A percentile compares a stretch with the other conserved stretches of the same genome.
Evolutionary conservation across 1,140 invertebrate species (phyloP).

Genomic region (Archegozetes longisetosus): DNA sequence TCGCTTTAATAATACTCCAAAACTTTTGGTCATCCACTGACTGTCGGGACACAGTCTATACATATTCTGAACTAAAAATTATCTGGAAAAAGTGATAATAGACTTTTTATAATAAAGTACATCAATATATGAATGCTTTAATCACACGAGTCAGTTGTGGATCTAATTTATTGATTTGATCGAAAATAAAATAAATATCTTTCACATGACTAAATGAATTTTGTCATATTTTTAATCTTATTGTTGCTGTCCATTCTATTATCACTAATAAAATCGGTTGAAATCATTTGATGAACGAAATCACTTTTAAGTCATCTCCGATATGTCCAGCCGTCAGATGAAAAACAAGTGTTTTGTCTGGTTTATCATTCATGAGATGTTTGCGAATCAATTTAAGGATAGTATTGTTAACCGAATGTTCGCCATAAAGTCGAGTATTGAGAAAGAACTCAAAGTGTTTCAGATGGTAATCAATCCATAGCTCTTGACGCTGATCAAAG

Average conservation of each 20-base stretch:
- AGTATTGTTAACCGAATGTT: conserved; percentile 28
- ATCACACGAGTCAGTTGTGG: conserved; percentile 62
- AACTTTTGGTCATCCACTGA: no score
- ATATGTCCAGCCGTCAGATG: conserved; percentile 56
- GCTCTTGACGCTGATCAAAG: conserved; percentile 4
- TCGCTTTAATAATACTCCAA: no score
- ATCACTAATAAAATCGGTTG: conserved; percentile 56
- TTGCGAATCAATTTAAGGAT: conserved; percentile 24
- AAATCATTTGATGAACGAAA: conserved; percentile 64
- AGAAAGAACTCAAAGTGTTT: conserved; percentile 5
- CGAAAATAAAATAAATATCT: conserved; percentile 80
- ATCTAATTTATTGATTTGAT: conserved; percentile 92
- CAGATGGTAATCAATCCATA: background rate
- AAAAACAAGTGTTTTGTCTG: conserved; percentile 32
- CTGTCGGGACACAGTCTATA: no score
- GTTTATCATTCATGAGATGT: conserved; percentile 26
- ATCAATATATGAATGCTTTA: conserved; percentile 50
- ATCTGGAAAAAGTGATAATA: conserved; percentile 69
- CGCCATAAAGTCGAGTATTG: conserved; percentile 26
- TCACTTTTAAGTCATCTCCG: conserved; percentile 40
- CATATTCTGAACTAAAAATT: no score
- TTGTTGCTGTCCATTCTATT: conserved; percentile 30
- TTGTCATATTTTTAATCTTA: conserved; percentile 38
- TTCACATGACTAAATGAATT: conserved; percentile 47
- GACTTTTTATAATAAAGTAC: conserved; percentile 41